A percentile compares a stretch with the other conserved stretches of the same genome.
phyloP scores from a whole-genome alignment of 2,888 invertebrate species.

The Eupeodes luniger region DNA sequence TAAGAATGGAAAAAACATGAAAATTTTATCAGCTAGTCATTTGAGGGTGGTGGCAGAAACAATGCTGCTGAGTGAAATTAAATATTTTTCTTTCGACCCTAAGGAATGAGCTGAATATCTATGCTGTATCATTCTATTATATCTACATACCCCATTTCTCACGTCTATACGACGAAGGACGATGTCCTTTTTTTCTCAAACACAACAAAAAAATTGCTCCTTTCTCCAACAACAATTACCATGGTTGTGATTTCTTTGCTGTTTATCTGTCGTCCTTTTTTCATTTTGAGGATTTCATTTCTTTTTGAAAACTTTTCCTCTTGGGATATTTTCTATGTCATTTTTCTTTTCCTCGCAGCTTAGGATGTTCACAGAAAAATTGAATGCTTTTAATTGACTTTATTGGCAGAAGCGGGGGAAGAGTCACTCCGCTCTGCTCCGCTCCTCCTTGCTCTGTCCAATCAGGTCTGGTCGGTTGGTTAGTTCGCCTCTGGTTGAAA shows the following conservation, averaged over 20 bases:
- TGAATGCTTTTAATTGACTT: constrained; percentile 73
- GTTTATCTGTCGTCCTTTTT: constrained; percentile 37
- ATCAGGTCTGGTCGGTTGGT: too few relatives aligned
- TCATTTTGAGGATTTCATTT: constrained; percentile 20
- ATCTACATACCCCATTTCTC: not conserved
- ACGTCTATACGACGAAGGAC: too few relatives aligned
- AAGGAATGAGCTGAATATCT: not conserved
- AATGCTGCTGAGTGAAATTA: constrained; percentile 68
- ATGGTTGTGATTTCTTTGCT: constrained; percentile 44
- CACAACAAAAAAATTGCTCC: not conserved
- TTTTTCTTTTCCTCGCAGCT: constrained; percentile 30
- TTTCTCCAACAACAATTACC: constrained; percentile 40
- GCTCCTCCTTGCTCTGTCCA: too few relatives aligned
- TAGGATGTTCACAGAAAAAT: constrained; percentile 45
- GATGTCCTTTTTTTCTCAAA: not conserved
- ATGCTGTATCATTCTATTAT: not conserved
- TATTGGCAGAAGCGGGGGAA: constrained; percentile 7
- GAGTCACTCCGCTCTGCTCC: too few relatives aligned
- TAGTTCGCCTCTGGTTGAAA: constrained; percentile 29
- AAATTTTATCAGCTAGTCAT: constrained; percentile 67
- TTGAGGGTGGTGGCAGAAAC: constrained; percentile 50
- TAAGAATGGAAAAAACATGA: constrained; percentile 29
- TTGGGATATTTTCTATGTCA: constrained; percentile 50
- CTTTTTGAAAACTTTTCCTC: constrained; percentile 14
- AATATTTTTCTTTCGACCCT: constrained; percentile 44